Evolutionary conservation across 2,888 invertebrate genomes (phyloP), one percentile per base, ranked within the genome.

Genomic region (Mylabris sibirica): DNA sequence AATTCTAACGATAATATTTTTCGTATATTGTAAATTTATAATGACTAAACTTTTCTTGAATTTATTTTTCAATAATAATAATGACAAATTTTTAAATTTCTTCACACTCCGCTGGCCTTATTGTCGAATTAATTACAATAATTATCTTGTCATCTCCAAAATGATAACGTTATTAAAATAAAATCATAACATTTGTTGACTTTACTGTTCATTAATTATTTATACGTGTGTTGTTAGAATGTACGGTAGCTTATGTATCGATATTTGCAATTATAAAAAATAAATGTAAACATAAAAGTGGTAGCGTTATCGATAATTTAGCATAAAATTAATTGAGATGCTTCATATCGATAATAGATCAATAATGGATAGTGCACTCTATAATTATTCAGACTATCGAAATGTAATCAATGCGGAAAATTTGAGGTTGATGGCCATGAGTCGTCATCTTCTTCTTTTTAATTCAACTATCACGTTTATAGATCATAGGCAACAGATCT

Each of bases 291-390:
- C n/a, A 5, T 41, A 44, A 44, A 30, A 44, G 14, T 41, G n/a
- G 53, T 12, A 53, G 53, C 53, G 53, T 3, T 22, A 53, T 4
- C 30, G 24, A 2, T 53, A 12, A 53, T 53, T 49, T 8, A 44
- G 17, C 4, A 17, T 5, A 17, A 17, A n/a, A 9, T 53, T 9
- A 17, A 11, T 22, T 17, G 22, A 53, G 20, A 22, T 53, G 53
- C 1, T 20, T 2, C 4, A 2, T 24, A 12, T 53, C 12, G 53
- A 24, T 49, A 49, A 49, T 49, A 9, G 9, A 49, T 49, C 49
- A 20, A 49, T 49, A 38, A 74, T 73, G 73, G 74, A 74, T 74
- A 70, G 53, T 53, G 53, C 53, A 53, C 24, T 20, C 17, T 20
- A n/a, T 41, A 9, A 49, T 49, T 49, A 49, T 49, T 49, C 20